Base-by-base conservation (phyloP, 2,113 vertebrate species). In the Trichechus manatus region DNA sequence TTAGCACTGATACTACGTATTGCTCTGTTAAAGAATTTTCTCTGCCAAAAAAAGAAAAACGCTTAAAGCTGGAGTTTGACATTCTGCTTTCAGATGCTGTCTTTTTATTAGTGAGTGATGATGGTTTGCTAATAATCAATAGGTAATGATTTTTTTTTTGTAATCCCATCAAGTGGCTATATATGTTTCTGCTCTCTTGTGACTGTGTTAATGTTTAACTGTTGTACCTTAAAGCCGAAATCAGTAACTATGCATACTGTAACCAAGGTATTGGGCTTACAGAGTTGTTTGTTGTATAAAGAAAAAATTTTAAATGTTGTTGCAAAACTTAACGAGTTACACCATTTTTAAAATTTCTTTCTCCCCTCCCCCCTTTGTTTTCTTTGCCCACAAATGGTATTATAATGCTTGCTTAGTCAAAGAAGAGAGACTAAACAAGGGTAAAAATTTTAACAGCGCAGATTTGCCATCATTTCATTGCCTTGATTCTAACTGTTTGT, bases 381-480 rank as follows among this genome's bases (percentile, higher is more conserved):
- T 8, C 95, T 98, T 99, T 99, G 99, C 99, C 99, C 99, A 99
- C 99, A 99, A 98, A 99, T 98, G 99, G 99, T 99, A 98, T 99
- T 99, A 98, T 98, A 98, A 97, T 94, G 98, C 99, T 99, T 99
- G 99, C 98, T 98, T 98, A 98, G 99, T 98, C 98, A 23, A 66
- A 94, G 98, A 95, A 93, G 81, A 87, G 91, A 96, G 98, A 98
- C 99, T 98, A 98, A 98, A 98, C 99, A 99, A 99, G 98, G 98
- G 98, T 99, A 98, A 98, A 98, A 98, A 97, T 99, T 98, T 99
- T 99, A 99, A 99, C 99, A 99, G 99, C 99, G 99, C 99, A 99
- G 99, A 99, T 99, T 99, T 98, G 99, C 99, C 99, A 99, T 99
- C 99, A 99, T 99, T 99, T 99, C 99, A 99, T 99, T 99, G 99